A percentile compares a stretch with the other conserved stretches of the same genome.
Evolutionary conservation across 2,113 vertebrate species (phyloP).

Genomic region (Ursus arctos): DNA sequence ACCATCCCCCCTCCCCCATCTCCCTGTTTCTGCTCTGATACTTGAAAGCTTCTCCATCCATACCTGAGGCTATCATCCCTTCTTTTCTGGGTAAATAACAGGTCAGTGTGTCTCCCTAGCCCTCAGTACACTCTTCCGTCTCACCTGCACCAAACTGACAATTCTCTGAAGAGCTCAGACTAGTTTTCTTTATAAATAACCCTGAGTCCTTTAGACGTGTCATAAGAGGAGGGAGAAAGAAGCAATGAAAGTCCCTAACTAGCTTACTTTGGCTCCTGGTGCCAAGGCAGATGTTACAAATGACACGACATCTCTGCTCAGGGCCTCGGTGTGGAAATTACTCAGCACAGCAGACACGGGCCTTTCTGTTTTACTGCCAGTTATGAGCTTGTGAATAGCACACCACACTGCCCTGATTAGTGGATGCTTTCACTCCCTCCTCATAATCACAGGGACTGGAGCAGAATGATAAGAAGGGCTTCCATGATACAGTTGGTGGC

Average conservation of each 20-base stretch:
- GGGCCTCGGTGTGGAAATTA: constrained; percentile 86
- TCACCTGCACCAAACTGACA: constrained; percentile 46
- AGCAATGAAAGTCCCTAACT: constrained; percentile 83
- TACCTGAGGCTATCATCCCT: neutral
- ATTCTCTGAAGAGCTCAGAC: constrained; percentile 38
- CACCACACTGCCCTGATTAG: constrained; percentile 82
- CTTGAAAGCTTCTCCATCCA: neutral
- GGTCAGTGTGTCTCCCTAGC: neutral
- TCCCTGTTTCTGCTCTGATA: neutral
- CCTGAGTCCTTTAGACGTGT: constrained; percentile 22
- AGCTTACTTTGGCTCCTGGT: constrained; percentile 86
- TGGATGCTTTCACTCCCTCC: constrained; percentile 84
- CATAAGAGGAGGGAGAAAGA: constrained; percentile 52
- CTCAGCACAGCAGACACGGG: constrained; percentile 83
- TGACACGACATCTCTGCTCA: constrained; percentile 81
- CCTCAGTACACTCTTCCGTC: neutral
- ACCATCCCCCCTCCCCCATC: accelerated
- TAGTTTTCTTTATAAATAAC: constrained; percentile 71
- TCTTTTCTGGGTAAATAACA: constrained; percentile 20
- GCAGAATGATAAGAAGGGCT: constrained; percentile 84
- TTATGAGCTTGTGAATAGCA: constrained; percentile 85
- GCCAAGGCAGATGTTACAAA: constrained; percentile 88
- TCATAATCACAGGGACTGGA: constrained; percentile 82
- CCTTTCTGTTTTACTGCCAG: constrained; percentile 86
- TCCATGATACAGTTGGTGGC: constrained; percentile 64